phyloP scores from a whole-genome alignment of 2,113 vertebrate genomes.

The Myxocyprinus asiaticus region DNA sequence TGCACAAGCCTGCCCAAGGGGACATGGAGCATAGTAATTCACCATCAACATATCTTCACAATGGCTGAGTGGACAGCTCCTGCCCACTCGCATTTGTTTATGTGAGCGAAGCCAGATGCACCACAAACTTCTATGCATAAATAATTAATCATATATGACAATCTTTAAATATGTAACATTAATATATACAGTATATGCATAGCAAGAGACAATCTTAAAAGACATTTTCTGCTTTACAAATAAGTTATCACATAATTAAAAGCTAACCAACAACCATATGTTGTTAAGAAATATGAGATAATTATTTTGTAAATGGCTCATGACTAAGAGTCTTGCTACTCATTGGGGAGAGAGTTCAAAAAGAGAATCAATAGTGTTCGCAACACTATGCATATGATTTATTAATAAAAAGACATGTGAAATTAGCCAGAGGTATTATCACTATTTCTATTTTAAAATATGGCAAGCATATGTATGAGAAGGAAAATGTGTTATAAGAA shows the following conservation, averaged over 20 bases:
- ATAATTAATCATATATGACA: slow-evolving; percentile 3
- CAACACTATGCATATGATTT: not conserved
- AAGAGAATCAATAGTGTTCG: no score
- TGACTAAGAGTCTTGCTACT: slow-evolving; percentile 3
- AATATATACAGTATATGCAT: not conserved
- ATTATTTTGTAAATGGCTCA: not conserved
- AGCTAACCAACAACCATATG: no score
- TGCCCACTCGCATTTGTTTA: slow-evolving; percentile 22
- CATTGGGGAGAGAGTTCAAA: not conserved
- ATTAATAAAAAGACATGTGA: not conserved
- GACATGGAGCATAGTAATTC: slow-evolving; percentile 45
- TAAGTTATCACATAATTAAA: no score
- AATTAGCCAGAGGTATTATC: not conserved
- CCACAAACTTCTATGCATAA: not conserved
- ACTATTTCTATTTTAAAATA: not conserved
- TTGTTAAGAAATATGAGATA: not conserved
- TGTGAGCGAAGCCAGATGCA: slow-evolving; percentile 2
- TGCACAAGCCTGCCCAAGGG: slow-evolving; percentile 34
- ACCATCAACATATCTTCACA: slow-evolving; percentile 28
- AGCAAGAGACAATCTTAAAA: not conserved
- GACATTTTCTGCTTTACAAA: no score
- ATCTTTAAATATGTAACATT: not conserved
- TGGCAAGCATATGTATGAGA: not conserved
- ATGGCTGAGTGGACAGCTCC: slow-evolving; percentile 5
- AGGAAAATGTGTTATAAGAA: not conserved